Base-by-base conservation (phyloP, 2,888 invertebrate genomes). In the Drosophila acutilabella region DNA sequence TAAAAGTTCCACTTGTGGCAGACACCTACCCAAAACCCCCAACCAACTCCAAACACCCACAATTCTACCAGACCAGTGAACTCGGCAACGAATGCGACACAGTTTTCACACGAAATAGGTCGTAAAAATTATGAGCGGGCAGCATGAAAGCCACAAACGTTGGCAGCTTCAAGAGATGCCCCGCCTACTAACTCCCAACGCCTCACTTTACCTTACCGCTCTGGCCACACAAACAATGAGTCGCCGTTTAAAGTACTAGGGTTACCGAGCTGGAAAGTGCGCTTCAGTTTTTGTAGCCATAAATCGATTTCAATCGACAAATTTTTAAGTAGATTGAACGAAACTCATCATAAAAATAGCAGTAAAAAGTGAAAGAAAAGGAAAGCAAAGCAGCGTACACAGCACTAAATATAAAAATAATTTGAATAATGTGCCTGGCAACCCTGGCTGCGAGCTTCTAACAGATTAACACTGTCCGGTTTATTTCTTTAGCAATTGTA, bases 1-100 rank as follows among this genome's bases (percentile, higher is more conserved):
- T 80, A 87, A 87, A 84, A 87, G 80, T 84, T 81, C 64, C 79
- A 81, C 67, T 80, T 66, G 71, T 60, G 41, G 45, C 48, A 47
- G 47, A 47, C 54, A 68, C 66, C 42, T 51, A 51, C 30, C 67
- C 62, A 16, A 26, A 11, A 23, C 47, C 30, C 30, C 2, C 11
- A 0, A 3, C 3, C 2, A 11, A 14, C 20, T 1, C 30, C 30
- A 2, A 26, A 20, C 47, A 47, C 20, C 16, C 33, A 18, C 47
- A 26, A 23, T 18, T 6, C 26, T 13, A 18, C 10, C 13, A 36
- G 36, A 36, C 13, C 26, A 47, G 38, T 30, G 38, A 38, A 20
- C 16, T 44, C 58, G 10, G 5, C 26, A 23, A 40, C 36, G 36
- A 64, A 53, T 48, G 69, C 70, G 74, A 79, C 84, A 81, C 81